Base-by-base conservation (phyloP, 37 sponge, comb jelly and placozoan species). In the Axinella damicornis region DNA sequence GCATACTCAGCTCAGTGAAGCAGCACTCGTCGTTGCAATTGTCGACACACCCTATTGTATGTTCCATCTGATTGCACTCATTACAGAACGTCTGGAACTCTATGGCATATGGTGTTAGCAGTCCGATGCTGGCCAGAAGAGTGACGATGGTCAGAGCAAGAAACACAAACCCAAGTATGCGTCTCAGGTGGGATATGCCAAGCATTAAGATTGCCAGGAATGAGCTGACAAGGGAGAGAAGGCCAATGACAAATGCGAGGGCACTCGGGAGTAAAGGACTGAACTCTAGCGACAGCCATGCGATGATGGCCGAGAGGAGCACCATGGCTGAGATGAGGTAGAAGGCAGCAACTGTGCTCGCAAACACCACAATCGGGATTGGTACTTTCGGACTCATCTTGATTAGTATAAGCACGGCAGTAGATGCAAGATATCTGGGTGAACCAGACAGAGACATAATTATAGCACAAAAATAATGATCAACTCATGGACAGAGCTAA, bases 241-340 rank as follows among this genome's bases (percentile, higher is more conserved):
- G 2, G 0, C 89, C 89, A 30, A 88, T 53, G 2, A 76, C 37
- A 63, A 88, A 81, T 5, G 79, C 89, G n/a, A 88, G 58, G 17
- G 73, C 61, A 58, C 37, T 21, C 2, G 89, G 78, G 18, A 88
- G 60, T 0, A 57, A 62, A 31, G 80, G 2, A 37, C 62, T 78
- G 71, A 88, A 88, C 64, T 88, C 71, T 18, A 88, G 41, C 12
- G 89, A 88, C 14, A 88, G 66, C 89, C 89, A 88, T 57, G 75
- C 75, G 16, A 88, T 81, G 77, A 81, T 76, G 62, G 89, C 68
- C 4, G 89, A 88, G 61, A 81, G 58, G 41, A 82, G 77, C 41
- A 61, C 60, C 89, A 88, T 88, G 16, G 82, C 31, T 35, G 65
- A 81, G 69, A 88, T 41, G 33, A 88, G 69, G 71, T 76, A 76